Percentiles rank a stretch among this genome's conserved stretches.
phyloP scores from a whole-genome alignment of 2,113 vertebrate species.

The Crypturellus undulatus region DNA sequence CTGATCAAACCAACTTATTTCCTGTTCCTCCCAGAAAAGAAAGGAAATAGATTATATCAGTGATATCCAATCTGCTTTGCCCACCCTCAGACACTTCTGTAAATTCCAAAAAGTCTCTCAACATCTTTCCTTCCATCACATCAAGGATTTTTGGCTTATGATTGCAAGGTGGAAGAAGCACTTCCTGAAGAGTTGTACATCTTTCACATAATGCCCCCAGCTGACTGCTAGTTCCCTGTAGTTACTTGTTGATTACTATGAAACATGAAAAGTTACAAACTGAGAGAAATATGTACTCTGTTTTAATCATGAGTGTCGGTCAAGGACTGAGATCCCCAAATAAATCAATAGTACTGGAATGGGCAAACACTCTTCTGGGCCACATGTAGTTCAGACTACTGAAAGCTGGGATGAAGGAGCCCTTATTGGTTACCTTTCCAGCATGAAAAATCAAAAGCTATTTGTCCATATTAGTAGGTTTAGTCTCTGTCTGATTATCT shows the following conservation, averaged over 20 bases:
- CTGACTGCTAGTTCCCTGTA: neutral
- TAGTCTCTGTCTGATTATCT: constrained; percentile 76
- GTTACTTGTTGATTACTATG: constrained; percentile 57
- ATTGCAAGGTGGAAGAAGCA: neutral
- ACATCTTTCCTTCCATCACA: neutral
- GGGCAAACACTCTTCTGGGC: constrained; percentile 47
- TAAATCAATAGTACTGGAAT: constrained; percentile 70
- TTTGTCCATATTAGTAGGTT: constrained; percentile 77
- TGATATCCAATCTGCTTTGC: neutral
- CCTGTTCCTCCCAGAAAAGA: neutral
- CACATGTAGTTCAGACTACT: constrained; percentile 12
- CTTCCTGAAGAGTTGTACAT: neutral
- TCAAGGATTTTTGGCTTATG: neutral
- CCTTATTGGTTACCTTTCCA: constrained; percentile 53
- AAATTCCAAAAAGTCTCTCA: neutral
- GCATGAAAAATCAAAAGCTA: constrained; percentile 76
- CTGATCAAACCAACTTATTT: neutral
- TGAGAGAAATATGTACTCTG: constrained; percentile 66
- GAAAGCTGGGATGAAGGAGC: constrained; percentile 29
- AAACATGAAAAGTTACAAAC: constrained; percentile 57
- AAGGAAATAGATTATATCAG: rapidly evolving
- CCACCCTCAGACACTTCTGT: neutral
- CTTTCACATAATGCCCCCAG: neutral
- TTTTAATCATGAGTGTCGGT: constrained; percentile 60
- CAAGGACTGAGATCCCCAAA: constrained; percentile 59